These are phyloP conservation scores for Pelecanus crispus DNA, from an alignment of 2,113 vertebrate genomes.

Conservation along the genomic window DNA sequence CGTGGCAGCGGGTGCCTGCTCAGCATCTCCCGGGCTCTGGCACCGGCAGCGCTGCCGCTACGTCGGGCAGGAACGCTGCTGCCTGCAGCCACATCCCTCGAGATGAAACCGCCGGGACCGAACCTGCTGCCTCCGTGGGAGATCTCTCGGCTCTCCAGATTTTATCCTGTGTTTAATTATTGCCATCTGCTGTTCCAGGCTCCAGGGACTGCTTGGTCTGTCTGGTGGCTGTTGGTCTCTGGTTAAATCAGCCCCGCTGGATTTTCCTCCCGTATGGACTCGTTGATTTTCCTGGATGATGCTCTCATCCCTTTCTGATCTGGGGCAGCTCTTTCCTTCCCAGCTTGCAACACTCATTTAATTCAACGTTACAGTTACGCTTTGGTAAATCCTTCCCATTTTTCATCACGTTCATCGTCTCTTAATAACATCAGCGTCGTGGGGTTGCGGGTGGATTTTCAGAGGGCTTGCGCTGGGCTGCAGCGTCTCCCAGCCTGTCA, in stretches of 20 bases:
- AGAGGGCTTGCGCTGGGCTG: neutral
- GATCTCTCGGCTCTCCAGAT: neutral
- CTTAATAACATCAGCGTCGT: rapidly evolving
- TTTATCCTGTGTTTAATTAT: neutral
- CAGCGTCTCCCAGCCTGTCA: neutral
- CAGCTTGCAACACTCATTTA: rapidly evolving
- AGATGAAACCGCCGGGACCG: neutral
- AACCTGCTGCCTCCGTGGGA: neutral
- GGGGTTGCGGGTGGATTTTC: neutral
- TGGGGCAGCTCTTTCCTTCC: neutral
- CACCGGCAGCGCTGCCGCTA: neutral
- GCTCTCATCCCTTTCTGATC: neutral
- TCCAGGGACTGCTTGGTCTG: neutral
- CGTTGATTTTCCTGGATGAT: neutral
- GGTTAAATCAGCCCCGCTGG: neutral
- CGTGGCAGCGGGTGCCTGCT: neutral
- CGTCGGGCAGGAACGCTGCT: neutral
- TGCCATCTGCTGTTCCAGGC: constrained; percentile 24
- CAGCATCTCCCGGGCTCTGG: neutral
- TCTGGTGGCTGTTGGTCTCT: neutral
- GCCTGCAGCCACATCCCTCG: neutral
- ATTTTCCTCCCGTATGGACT: neutral
- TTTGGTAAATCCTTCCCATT: neutral
- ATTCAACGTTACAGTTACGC: rapidly evolving
- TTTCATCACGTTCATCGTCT: rapidly evolving